A percentile compares a stretch with the other conserved stretches of the same genome.
Conservation (phyloP, 2,797 vertebrate species). For the Pipistrellus nathusii region DNA sequence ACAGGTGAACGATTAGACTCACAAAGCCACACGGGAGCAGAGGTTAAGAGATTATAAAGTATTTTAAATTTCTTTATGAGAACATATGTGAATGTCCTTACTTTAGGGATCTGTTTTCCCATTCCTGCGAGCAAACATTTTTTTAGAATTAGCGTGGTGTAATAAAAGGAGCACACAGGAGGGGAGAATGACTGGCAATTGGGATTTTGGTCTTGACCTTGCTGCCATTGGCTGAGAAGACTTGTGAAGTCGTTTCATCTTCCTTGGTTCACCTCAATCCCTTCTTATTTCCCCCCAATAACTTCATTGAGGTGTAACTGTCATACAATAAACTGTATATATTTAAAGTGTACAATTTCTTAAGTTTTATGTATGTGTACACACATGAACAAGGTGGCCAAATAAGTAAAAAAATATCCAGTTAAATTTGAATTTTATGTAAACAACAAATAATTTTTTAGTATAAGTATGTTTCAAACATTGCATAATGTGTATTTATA, state of each 20-base stretch:
- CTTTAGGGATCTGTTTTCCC: neutral
- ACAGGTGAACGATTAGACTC: neutral
- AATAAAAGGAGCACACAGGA: neutral
- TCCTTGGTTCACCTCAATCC: neutral
- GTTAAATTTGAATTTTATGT: slow-evolving; percentile 10
- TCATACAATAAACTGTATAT: neutral
- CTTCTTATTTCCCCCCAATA: neutral
- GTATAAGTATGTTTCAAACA: neutral
- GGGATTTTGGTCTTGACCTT: neutral
- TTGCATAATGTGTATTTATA: neutral
- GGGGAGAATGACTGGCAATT: neutral
- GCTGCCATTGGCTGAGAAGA: neutral
- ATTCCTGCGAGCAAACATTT: neutral
- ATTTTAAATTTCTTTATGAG: neutral
- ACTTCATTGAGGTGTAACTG: neutral
- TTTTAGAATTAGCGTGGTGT: neutral
- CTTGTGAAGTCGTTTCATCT: neutral
- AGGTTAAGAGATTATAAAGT: neutral
- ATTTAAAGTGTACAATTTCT: neutral
- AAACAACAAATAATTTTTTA: neutral
- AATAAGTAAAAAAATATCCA: neutral
- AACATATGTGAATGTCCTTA: neutral
- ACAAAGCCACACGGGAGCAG: neutral
- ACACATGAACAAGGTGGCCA: neutral
- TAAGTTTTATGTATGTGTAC: neutral